Evolutionary conservation across 2,113 vertebrate species (phyloP), one percentile per base, ranked within the genome.

Genomic region (Heloderma charlesbogerti): DNA sequence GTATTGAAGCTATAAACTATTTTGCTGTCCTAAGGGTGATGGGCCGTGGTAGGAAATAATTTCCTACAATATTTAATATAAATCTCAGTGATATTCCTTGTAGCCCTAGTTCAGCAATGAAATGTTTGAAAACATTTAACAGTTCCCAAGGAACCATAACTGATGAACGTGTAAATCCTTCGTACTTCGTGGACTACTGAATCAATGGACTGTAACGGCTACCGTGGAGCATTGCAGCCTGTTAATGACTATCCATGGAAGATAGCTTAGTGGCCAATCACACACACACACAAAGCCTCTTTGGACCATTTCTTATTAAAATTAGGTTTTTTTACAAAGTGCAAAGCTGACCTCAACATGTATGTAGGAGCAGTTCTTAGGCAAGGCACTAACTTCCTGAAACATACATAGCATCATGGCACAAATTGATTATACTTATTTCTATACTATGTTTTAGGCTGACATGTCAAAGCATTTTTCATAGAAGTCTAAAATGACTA

Each of bases 131-230:
- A 86, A 18, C 79, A 88, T 69, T 77, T 83, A 66, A 81, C 87
- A 87, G 75, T 40, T 91, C 84, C 88, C 79, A 84, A 87, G 51
- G 85, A 90, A 83, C 85, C 45, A 90, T 40, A 92, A 85, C 37
- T 16, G 84, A 43, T 29, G 89, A 45, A 37, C 3, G 27, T 60
- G 71, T 82, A 82, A 90, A 75, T 54, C 87, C 88, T 51, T 8
- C 0, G 75, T 86, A 85, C 40, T 91, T 91, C 43, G 22, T 29
- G 75, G 91, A 60, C 43, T 60, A 4, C 74, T 25, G 31, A 71
- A 34, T 89, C 86, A 75, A 57, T 9, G 74, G 57, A 45, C 83
- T 18, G 51, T 48, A 86, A 34, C 0, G 0, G n/a, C 88, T 91
- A 75, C 79, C 80, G 74, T 7, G n/a, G 75, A 90, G 71, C 37